phyloP scores from a whole-genome alignment of 1,140 invertebrate species.

The Matsumurasca onukii region DNA sequence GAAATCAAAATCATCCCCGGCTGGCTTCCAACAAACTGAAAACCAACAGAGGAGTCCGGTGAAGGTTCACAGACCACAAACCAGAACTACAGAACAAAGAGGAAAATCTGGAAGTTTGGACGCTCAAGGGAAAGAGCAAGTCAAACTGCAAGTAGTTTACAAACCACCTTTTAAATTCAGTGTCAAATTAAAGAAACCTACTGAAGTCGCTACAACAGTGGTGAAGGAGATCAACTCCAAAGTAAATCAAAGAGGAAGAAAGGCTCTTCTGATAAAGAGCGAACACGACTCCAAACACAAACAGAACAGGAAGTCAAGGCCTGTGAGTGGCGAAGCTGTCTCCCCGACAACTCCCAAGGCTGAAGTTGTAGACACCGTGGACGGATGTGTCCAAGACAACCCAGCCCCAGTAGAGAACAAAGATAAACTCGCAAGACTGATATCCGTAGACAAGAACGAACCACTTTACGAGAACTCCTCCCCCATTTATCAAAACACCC shows the following conservation, averaged over 20 bases:
- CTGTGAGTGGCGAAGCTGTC: conserved; percentile 3
- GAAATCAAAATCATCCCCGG: conserved; percentile 72
- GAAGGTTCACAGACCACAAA: conserved; percentile 13
- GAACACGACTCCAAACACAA: conserved; percentile 30
- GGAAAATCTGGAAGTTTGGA: conserved; percentile 24
- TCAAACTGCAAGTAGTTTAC: conserved; percentile 78
- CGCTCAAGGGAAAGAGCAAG: conserved; percentile 48
- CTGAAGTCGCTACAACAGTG: conserved; percentile 39
- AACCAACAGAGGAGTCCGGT: conserved; percentile 20
- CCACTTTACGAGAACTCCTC: conserved; percentile 35
- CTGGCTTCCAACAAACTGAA: conserved; percentile 50
- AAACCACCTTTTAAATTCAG: conserved; percentile 84
- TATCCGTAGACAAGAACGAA: conserved; percentile 31
- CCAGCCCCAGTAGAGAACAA: background rate
- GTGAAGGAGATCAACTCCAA: conserved; percentile 40
- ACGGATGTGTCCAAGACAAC: too few relatives aligned
- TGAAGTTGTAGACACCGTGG: background rate
- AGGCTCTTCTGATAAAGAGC: conserved; percentile 32
- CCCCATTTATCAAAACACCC: conserved; percentile 29
- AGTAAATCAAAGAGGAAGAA: conserved; percentile 32
- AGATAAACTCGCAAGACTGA: background rate
- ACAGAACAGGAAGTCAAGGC: conserved; percentile 29
- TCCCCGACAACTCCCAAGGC: background rate
- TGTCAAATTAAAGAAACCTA: conserved; percentile 62
- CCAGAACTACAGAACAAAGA: background rate